Evolutionary conservation across 1,140 invertebrate species (phyloP).

Genomic region (Rhopalosiphum maidis): DNA sequence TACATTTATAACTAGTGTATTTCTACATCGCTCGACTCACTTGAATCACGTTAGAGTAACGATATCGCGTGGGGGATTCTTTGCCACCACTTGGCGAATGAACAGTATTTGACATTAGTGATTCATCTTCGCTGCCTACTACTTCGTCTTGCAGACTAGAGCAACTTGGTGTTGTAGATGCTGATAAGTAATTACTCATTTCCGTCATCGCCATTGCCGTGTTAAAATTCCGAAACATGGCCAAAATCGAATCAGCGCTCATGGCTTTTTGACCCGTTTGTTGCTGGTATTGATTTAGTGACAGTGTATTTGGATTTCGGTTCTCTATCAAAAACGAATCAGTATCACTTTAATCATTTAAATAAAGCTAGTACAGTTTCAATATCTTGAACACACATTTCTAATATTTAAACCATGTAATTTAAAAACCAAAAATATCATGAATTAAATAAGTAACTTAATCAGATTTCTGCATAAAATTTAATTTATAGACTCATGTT

Average conservation of each 20-base stretch:
- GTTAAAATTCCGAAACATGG: constrained; percentile 74
- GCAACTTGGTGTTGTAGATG: constrained; percentile 69
- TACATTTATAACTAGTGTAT: not conserved
- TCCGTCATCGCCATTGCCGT: constrained; percentile 63
- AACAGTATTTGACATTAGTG: constrained; percentile 67
- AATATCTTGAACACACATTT: not conserved
- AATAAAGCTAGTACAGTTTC: not conserved
- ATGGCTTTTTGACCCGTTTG: constrained; percentile 53
- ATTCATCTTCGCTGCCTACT: constrained; percentile 70
- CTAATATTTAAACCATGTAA: not conserved
- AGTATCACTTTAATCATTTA: not conserved
- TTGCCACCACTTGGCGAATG: constrained; percentile 67
- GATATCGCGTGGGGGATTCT: constrained; percentile 62
- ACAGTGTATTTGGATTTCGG: constrained; percentile 37
- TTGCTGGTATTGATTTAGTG: constrained; percentile 34
- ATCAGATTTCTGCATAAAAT: not conserved
- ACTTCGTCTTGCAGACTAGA: constrained; percentile 75
- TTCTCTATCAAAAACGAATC: not conserved
- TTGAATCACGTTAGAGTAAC: constrained; percentile 60
- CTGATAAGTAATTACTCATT: constrained; percentile 66
- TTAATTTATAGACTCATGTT: not conserved
- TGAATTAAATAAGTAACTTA: not conserved
- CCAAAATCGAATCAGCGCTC: constrained; percentile 75
- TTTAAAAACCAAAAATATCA: not conserved
- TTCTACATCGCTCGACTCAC: constrained; percentile 27